phyloP scores from a whole-genome alignment of 2,797 vertebrate genomes.

The Pagetopsis macropterus region DNA sequence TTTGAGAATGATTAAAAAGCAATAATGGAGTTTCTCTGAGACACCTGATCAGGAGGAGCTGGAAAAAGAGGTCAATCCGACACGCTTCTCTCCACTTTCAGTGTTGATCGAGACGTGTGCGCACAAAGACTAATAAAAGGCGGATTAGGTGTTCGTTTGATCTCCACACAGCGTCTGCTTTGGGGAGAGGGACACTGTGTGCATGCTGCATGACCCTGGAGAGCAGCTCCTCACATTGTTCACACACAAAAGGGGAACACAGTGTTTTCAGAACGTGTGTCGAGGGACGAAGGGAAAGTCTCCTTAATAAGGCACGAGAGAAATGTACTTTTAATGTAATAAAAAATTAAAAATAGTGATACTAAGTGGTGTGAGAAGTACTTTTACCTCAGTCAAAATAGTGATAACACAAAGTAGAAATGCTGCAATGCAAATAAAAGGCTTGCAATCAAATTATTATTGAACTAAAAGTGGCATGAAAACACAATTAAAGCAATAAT shows the following conservation, averaged over 20 bases:
- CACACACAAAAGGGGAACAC: constrained; percentile 26
- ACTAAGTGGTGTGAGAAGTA: neutral
- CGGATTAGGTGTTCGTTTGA: constrained; percentile 4
- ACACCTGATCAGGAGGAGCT: neutral
- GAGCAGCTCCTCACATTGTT: constrained; percentile 34
- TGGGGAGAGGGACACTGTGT: neutral
- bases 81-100: neutral
- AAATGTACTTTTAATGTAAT: neutral
- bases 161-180: neutral
- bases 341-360: neutral
- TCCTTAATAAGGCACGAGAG: neutral
- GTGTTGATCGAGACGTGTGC: constrained; percentile 12
- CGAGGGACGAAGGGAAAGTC: neutral
- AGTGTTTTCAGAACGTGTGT: neutral
- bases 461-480: too few relatives aligned
- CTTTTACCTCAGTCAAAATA: too few relatives aligned
- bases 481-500: too few relatives aligned
- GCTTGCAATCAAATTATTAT: too few relatives aligned
- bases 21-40: neutral
- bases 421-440: too few relatives aligned
- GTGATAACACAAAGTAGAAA: too few relatives aligned
- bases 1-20: constrained; percentile 11
- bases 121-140: constrained; percentile 7
- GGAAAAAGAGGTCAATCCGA: neutral
- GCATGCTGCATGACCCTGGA: constrained; percentile 23